Evolutionary conservation across 23 tunicate species (phyloP).

Genomic region (Halocynthia roretzi): DNA sequence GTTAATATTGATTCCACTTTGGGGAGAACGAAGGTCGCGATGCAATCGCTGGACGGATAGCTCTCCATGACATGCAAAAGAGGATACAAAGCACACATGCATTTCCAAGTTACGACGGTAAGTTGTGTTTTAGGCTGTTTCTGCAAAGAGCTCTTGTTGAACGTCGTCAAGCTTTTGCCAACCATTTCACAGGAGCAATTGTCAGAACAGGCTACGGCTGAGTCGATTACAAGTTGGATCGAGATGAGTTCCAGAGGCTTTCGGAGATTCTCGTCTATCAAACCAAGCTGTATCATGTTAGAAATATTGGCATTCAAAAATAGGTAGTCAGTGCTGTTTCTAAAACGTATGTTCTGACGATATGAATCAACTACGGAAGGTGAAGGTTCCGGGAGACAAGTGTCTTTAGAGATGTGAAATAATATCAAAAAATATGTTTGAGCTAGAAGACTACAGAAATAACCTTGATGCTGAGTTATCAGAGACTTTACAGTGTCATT

Average conservation of each 20-base stretch:
- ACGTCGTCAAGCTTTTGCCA: not conserved
- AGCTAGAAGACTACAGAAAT: not conserved
- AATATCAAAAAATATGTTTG: not conserved
- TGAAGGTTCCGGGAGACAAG: not conserved
- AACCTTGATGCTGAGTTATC: slow-evolving; percentile 21
- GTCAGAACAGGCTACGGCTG: slow-evolving; percentile 22
- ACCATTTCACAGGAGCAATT: slow-evolving; percentile 6
- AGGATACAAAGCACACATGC: slow-evolving; percentile 44
- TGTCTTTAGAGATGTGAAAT: too few species aligned
- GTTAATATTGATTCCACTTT: slow-evolving; percentile 51
- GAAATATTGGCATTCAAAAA: slow-evolving; percentile 26
- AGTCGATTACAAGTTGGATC: not conserved
- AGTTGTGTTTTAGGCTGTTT: slow-evolving; percentile 2
- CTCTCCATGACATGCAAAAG: slow-evolving; percentile 45
- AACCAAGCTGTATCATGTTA: slow-evolving; percentile 45
- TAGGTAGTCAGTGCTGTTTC: not conserved
- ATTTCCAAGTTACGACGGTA: slow-evolving; percentile 37
- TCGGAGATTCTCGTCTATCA: slow-evolving; percentile 34
- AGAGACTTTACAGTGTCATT: slow-evolving; percentile 55
- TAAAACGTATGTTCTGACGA: not conserved
- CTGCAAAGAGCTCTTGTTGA: slow-evolving; percentile 10
- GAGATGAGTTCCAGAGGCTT: not conserved
- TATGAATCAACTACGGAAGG: not conserved
- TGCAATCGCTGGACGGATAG: slow-evolving; percentile 33
- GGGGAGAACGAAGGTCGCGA: slow-evolving; percentile 40